Evolutionary conservation across 2,888 invertebrate species (phyloP).

Genomic region (Eremobia ochroleuca): DNA sequence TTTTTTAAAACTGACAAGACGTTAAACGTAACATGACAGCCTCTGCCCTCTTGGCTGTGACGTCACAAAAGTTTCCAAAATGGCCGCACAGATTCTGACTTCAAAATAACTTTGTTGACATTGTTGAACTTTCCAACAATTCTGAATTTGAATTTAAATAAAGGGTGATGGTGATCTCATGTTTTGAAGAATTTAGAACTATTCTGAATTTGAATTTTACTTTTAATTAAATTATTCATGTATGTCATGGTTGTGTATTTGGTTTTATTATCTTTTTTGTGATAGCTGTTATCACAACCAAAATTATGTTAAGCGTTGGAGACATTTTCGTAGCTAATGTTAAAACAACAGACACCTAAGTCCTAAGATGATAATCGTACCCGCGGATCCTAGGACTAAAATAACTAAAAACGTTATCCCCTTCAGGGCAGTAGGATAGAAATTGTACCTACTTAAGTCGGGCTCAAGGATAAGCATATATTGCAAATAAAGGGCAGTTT

Average conservation of each 20-base stretch:
- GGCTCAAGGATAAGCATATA: background rate
- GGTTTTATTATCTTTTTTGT: background rate
- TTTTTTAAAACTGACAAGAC: constrained; percentile 27
- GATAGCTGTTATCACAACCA: background rate
- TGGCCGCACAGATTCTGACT: constrained; percentile 44
- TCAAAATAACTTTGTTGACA: constrained; percentile 58
- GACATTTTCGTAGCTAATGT: background rate
- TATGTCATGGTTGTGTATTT: background rate
- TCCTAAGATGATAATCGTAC: background rate
- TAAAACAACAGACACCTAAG: background rate
- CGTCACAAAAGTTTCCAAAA: constrained; percentile 57
- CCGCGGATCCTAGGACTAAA: background rate
- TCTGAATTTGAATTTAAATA: constrained; percentile 57
- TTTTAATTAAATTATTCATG: constrained; percentile 4
- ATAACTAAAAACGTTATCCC: background rate
- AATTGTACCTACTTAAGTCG: background rate
- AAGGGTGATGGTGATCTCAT: constrained; percentile 32
- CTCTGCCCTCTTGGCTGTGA: constrained; percentile 29
- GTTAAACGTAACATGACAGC: constrained; percentile 27
- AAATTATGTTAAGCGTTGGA: background rate
- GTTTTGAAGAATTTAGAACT: constrained; percentile 30
- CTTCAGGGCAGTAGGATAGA: background rate
- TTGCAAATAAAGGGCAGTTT: background rate
- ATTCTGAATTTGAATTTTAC: constrained; percentile 17
- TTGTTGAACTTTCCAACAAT: constrained; percentile 42